Evolutionary conservation across 2,888 invertebrate species (phyloP).

Genomic region (Amaurobius ferox): DNA sequence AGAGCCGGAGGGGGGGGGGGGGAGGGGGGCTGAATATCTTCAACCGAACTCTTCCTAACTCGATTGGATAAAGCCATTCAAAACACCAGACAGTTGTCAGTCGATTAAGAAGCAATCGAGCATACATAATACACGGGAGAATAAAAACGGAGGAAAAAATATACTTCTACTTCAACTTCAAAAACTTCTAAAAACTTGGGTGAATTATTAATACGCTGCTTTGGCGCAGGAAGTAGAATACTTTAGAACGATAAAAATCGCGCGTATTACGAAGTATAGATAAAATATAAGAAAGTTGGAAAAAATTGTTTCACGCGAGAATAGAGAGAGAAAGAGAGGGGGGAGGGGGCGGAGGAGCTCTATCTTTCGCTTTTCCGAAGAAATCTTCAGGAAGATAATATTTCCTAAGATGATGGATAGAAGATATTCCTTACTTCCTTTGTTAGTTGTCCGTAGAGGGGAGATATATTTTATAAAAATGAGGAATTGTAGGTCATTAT

Average conservation of each 20-base stretch:
- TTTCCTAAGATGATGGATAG: slow-evolving; percentile 63
- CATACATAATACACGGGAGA: slow-evolving; percentile 23
- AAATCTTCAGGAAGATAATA: slow-evolving; percentile 65
- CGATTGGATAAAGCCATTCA: slow-evolving; percentile 34
- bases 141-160: slow-evolving; percentile 4
- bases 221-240: slow-evolving; percentile 33
- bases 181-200: slow-evolving; percentile 34
- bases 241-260: slow-evolving; percentile 68
- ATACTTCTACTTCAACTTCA: slow-evolving; percentile 1
- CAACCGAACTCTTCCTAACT: background rate
- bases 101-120: slow-evolving; percentile 65
- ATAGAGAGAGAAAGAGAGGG: background rate
- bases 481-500: background rate
- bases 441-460: slow-evolving; percentile 25
- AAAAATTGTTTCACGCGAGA: slow-evolving; percentile 21
- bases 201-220: slow-evolving; percentile 65
- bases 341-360: background rate
- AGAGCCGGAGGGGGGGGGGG: no score
- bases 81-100: slow-evolving; percentile 59
- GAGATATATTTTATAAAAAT: slow-evolving; percentile 2
- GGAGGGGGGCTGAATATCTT: no score
- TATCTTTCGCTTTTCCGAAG: slow-evolving; percentile 21
- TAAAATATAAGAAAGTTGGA: slow-evolving; percentile 19
- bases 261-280: slow-evolving; percentile 52
- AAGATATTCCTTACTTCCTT: slow-evolving; percentile 35